Evolutionary conservation across 1,140 invertebrate species (phyloP).

Genomic region (Bombus confusus): DNA sequence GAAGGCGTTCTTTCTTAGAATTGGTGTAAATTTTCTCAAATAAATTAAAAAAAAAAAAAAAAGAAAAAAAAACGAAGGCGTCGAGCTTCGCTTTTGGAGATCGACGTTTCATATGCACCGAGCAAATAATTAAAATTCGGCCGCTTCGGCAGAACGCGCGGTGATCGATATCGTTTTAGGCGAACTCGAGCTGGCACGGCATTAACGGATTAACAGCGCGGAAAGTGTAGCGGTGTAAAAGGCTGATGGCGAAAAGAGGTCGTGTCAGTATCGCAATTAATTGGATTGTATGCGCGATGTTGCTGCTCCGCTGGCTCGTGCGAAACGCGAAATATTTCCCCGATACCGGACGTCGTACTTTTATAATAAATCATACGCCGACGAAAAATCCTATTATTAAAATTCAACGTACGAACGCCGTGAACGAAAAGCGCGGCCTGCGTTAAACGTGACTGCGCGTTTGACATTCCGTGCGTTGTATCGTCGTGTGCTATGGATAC

Average conservation of each 20-base stretch:
- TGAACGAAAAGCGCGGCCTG: background rate
- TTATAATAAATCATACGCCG: slow-evolving; percentile 17
- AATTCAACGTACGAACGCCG: background rate
- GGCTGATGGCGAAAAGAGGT: slow-evolving; percentile 39
- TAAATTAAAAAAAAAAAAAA: too few relatives aligned
- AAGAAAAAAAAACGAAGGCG: too few relatives aligned
- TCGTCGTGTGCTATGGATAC: background rate
- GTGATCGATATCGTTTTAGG: slow-evolving; percentile 40
- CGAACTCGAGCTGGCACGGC: slow-evolving; percentile 2
- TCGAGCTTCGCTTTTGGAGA: too few relatives aligned
- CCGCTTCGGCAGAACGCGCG: too few relatives aligned
- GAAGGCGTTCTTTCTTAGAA: too few relatives aligned
- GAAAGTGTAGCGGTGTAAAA: slow-evolving; percentile 49
- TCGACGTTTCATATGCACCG: background rate
- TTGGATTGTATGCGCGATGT: slow-evolving; percentile 30
- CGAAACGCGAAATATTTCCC: slow-evolving; percentile 35
- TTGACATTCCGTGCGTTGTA: background rate
- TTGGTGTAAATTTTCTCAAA: too few relatives aligned
- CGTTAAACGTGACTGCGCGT: background rate
- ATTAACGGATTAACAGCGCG: slow-evolving; percentile 47
- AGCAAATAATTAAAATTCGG: slow-evolving; percentile 9
- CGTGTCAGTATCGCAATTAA: slow-evolving; percentile 42
- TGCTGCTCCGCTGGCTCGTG: background rate
- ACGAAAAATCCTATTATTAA: slow-evolving; percentile 22
- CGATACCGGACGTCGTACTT: slow-evolving; percentile 4